Conservation (phyloP, 2,888 invertebrate species). For the Ptychoptera contaminata region DNA sequence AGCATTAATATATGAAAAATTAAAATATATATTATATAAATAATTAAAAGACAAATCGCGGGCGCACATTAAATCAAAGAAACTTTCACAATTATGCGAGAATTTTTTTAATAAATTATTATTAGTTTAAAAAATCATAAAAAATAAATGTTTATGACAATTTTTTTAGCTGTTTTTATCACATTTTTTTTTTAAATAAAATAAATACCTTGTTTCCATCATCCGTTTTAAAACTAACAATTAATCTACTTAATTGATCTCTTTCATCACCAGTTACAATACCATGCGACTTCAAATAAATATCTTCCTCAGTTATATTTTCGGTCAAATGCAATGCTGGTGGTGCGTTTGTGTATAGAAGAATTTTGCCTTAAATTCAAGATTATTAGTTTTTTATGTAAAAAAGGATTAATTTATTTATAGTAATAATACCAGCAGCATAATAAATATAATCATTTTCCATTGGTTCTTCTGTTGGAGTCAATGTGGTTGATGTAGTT, state of each 20-base stretch:
- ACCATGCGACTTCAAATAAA: slow-evolving; percentile 24
- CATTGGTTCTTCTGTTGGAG: slow-evolving; percentile 20
- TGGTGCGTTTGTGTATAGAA: slow-evolving; percentile 37
- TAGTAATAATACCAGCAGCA: slow-evolving; percentile 30
- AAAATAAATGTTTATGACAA: no score
- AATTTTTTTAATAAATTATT: no score
- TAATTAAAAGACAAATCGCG: no score
- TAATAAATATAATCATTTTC: slow-evolving; percentile 36
- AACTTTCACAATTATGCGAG: no score
- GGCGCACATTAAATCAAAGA: no score
- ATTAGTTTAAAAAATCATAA: no score
- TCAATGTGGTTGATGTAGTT: slow-evolving; percentile 14
- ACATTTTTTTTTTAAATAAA: no score
- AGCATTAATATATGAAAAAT: no score
- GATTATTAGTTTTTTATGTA: background rate
- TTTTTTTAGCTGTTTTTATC: background rate
- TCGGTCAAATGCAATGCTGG: slow-evolving; percentile 26
- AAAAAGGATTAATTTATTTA: background rate
- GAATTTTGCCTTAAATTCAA: slow-evolving; percentile 32
- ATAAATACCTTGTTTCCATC: slow-evolving; percentile 11
- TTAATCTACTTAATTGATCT: slow-evolving; percentile 28
- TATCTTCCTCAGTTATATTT: background rate
- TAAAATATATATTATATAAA: no score
- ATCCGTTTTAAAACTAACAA: slow-evolving; percentile 32
- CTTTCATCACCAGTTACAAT: slow-evolving; percentile 19